Base-by-base conservation (phyloP, 2,888 invertebrate genomes). In the Spicauda simplicius region DNA sequence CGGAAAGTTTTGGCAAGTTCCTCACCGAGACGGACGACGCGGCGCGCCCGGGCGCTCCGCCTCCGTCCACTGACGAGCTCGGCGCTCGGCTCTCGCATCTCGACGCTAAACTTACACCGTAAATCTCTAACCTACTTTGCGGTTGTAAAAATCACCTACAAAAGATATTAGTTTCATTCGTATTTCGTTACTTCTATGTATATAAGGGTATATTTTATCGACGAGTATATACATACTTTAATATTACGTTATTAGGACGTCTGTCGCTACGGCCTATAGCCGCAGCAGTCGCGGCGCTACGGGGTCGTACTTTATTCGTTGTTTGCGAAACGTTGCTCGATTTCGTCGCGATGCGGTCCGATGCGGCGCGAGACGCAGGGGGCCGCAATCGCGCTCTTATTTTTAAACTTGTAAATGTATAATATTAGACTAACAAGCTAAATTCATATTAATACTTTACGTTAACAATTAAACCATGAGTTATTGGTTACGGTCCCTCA, bases 91-190 rank as follows among this genome's bases (percentile, higher is more conserved):
- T 85, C 85, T 87, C 87, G 86, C 87, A 83, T 86, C 85, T 87
- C 83, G 82, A 86, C 85, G 84, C 85, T 87, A 82, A 84, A 86
- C 90, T 90, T 91, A 91, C 86, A 83, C 81, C 78, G 80, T 90
- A 87, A 83, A 83, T 84, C 80, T 86, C 88, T 91, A 91, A 90
- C 89, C 92, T 92, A 92, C 92, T 82, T 90, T 91, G 91, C 92
- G 86, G 87, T 93, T 93, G 93, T 93, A 93, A 93, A 93, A 92
- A 91, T 93, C 91, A 88, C 90, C 93, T 93, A 93, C 93, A 93
- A 93, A 93, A 93, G 93, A 93, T 93, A 93, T 93, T 93, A 93
- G 88, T 92, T 93, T 91, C 91, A 89, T 93, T 88, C 92, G 88
- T 88, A 88, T 91, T 91, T 90, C 82, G 84, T 83, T 90, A 91